Evolutionary conservation across 2,888 invertebrate genomes (phyloP), one percentile per base, ranked within the genome.

Genomic region (Cynaeus angustus): DNA sequence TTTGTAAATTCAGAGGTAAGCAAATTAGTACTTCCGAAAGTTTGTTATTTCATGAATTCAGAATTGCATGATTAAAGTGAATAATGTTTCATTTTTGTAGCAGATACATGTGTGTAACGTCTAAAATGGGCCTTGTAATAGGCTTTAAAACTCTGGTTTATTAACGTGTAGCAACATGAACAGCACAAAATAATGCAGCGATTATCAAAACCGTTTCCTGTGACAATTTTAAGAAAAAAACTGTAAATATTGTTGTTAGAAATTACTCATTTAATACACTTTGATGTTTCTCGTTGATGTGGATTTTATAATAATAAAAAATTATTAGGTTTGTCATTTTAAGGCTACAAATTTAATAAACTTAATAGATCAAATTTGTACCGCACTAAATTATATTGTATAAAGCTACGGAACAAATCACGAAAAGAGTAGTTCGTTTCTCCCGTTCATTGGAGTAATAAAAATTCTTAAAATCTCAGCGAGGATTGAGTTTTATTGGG

Each of bases 1-100:
- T 41, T 41, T 41, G 13, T 41, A 13, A 41, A 41, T 41, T 41
- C n/a, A 37, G 41, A 41, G 41, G 41, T 41, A 41, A 13, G 13
- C 13, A 41, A 41, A 41, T 41, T 41, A 10, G 41, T 41, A 13
- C 12, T 41, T 13, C 41, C 6, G 41, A 41, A 41, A 33, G 9
- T 33, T 33, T 7, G 33, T 6, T 33, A 33, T 33, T 33, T 33
- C 6, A 33, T 33, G 33, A 33, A 33, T 33, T 4, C 33, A n/a
- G n/a, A 33, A 33, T 33, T 33, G 33, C n/a, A 7, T 33, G n/a
- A 33, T n/a, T 33, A 33, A n/a, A n/a, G n/a, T n/a, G n/a, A 33
- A 33, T 33, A 9, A 33, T 21, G 33, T 33, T 33, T 33, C 33
- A 6, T 33, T 33, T 33, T 33, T 33, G 9, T 33, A 7, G n/a